Evolutionary conservation across 2,888 invertebrate species (phyloP).

Genomic region (Chymomyza amoena): DNA sequence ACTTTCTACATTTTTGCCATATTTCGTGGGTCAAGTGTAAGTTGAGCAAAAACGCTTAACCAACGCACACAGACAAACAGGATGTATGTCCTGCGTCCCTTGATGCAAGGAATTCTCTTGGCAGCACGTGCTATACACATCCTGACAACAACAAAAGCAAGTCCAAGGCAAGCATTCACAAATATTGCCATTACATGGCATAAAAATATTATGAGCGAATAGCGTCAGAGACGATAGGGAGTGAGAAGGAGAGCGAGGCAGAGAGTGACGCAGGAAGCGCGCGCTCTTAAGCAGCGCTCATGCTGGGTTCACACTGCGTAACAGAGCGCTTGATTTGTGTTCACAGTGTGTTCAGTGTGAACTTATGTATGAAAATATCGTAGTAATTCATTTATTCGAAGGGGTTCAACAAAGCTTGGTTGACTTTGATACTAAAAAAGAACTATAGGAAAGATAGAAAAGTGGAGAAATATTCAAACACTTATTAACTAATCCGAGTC

Average conservation of each 20-base stretch:
- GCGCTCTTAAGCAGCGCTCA: background rate
- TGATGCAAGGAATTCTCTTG: background rate
- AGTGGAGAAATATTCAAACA: too few relatives aligned
- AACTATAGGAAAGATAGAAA: too few relatives aligned
- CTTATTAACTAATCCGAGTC: too few relatives aligned
- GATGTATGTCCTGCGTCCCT: conserved; percentile 40
- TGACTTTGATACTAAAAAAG: too few relatives aligned
- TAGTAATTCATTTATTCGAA: too few relatives aligned
- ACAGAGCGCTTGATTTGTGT: too few relatives aligned
- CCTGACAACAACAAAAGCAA: background rate
- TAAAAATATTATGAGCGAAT: conserved; percentile 6
- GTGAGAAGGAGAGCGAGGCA: background rate
- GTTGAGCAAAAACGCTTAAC: conserved; percentile 55
- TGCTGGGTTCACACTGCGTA: background rate
- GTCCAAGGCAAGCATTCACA: conserved; percentile 32
- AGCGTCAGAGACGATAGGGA: background rate
- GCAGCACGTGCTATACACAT: conserved; percentile 26
- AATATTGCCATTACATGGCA: conserved; percentile 50
- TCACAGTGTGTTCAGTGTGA: too few relatives aligned
- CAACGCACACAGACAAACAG: conserved; percentile 16
- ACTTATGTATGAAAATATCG: too few relatives aligned
- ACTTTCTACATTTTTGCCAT: conserved; percentile 13
- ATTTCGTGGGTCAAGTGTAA: conserved; percentile 55
- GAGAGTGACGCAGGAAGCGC: too few relatives aligned
- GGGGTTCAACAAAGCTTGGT: too few relatives aligned